phyloP scores from a whole-genome alignment of 2,888 invertebrate species.

The Gortyna flavago region DNA sequence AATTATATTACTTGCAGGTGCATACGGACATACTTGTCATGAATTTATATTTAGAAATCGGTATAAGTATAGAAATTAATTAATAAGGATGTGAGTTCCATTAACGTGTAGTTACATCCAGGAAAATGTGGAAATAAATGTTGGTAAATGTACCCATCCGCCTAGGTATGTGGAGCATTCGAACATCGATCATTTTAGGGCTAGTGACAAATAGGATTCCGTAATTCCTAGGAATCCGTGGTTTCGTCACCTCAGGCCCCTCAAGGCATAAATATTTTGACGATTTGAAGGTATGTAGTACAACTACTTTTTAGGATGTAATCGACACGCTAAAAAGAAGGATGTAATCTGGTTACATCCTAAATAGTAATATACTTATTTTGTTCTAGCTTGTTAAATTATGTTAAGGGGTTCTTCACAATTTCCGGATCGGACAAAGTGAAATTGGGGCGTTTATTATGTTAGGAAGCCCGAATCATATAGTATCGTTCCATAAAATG shows the following conservation, averaged over 20 bases:
- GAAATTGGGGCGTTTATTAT: not conserved
- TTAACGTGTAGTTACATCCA: conserved; percentile 32
- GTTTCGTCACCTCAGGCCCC: conserved; percentile 27
- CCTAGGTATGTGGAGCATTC: conserved; percentile 11
- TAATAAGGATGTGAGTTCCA: conserved; percentile 33
- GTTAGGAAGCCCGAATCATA: not conserved
- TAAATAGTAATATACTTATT: not conserved
- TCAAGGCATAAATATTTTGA: conserved; percentile 1
- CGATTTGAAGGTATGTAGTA: conserved; percentile 15
- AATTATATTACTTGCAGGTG: conserved; percentile 5
- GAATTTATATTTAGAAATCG: conserved; percentile 28
- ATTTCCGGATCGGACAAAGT: not conserved
- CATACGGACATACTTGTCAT: conserved; percentile 7
- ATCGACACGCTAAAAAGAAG: no score
- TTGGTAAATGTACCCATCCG: conserved; percentile 22
- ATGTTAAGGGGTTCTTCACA: not conserved
- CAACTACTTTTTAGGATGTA: not conserved
- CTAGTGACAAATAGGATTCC: conserved; percentile 16
- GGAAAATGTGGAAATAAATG: conserved; percentile 43
- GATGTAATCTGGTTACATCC: not conserved
- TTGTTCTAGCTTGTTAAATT: not conserved
- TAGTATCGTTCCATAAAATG: not conserved
- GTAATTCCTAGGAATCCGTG: conserved; percentile 3
- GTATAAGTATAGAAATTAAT: conserved; percentile 15
- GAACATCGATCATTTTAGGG: conserved; percentile 36